phyloP scores from a whole-genome alignment of 2,797 vertebrate species.

The Chloroceryle amazona region DNA sequence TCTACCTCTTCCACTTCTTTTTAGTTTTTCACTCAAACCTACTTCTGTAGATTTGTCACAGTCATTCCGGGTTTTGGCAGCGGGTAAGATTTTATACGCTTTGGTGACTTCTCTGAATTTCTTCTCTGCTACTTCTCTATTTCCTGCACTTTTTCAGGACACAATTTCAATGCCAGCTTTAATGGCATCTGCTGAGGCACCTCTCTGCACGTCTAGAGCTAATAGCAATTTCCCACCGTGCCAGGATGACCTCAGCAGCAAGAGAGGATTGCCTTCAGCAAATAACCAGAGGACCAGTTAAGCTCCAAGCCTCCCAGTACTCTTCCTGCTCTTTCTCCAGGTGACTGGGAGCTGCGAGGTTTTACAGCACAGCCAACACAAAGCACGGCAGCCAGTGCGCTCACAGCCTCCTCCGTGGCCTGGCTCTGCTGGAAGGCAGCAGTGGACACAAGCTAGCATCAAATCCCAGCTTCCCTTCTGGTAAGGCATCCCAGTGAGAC shows the following conservation, averaged over 20 bases:
- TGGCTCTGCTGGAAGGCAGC: neutral
- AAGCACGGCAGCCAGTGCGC: neutral
- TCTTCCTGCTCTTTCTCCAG: neutral
- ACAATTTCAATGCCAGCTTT: constrained; percentile 85
- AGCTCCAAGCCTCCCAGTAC: neutral
- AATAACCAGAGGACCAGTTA: neutral
- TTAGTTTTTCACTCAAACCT: neutral
- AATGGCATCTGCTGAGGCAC: constrained; percentile 15
- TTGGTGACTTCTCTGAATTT: constrained; percentile 61
- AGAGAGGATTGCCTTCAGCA: neutral
- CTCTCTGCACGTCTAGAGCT: constrained; percentile 30
- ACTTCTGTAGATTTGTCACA: constrained; percentile 12
- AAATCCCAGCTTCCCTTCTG: neutral
- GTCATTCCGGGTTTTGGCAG: neutral
- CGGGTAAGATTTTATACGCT: constrained; percentile 46
- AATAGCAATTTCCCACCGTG: constrained; percentile 46
- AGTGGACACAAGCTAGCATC: neutral
- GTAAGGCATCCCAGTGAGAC: neutral
- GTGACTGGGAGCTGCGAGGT: neutral
- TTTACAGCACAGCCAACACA: neutral
- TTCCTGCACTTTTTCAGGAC: constrained; percentile 88
- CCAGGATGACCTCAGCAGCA: neutral
- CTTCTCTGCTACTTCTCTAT: constrained; percentile 85
- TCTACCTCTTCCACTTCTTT: neutral
- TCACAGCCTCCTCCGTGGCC: neutral